phyloP scores from a whole-genome alignment of 2,113 vertebrate species.

The Crotalus viridis region DNA sequence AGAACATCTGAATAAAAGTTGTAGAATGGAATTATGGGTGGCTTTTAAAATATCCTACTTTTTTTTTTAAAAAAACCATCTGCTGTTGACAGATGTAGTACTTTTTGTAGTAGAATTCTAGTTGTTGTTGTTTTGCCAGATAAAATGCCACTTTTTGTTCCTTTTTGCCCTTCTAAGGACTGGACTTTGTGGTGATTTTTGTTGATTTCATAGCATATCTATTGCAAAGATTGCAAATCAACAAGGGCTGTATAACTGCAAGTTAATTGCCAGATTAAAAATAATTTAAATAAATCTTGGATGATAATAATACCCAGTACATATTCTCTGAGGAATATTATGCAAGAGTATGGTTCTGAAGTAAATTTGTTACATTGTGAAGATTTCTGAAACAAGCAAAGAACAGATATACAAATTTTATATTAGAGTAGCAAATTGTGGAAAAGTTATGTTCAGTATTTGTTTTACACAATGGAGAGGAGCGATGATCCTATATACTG shows the following conservation, averaged over 20 bases:
- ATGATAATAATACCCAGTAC: background rate
- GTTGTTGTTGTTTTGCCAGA: conserved; percentile 49
- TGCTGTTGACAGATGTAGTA: conserved; percentile 76
- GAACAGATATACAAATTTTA: background rate
- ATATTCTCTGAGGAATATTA: background rate
- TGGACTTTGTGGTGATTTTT: background rate
- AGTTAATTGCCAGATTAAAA: background rate
- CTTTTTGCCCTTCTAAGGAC: conserved; percentile 41
- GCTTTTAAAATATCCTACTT: conserved; percentile 72
- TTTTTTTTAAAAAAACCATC: conserved; percentile 67
- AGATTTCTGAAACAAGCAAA: background rate
- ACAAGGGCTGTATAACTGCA: background rate
- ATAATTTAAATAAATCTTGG: background rate
- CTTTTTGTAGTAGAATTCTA: conserved; percentile 63
- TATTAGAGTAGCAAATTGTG: background rate
- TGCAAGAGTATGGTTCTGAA: background rate
- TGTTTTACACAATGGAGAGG: background rate
- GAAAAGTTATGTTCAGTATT: background rate
- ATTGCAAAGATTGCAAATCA: background rate
- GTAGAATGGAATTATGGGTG: conserved; percentile 71
- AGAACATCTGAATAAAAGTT: conserved; percentile 69
- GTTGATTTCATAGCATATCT: conserved; percentile 26
- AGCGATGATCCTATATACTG: background rate
- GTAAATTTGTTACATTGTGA: background rate
- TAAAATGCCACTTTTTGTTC: conserved; percentile 46